Conservation (phyloP, 1,140 invertebrate genomes). For the Musca vetustissima region DNA sequence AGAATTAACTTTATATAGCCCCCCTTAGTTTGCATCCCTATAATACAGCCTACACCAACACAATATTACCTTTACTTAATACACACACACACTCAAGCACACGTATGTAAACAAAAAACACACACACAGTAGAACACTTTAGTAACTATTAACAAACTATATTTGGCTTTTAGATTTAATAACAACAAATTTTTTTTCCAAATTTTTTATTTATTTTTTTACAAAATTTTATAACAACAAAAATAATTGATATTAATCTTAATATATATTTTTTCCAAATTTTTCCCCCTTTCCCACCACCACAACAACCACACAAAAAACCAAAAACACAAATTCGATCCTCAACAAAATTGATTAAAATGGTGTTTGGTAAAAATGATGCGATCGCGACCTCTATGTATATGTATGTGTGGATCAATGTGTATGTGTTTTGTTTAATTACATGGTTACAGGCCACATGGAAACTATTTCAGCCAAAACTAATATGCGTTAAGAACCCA, state of each 20-base stretch:
- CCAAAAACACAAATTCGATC: neutral
- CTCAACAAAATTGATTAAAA: neutral
- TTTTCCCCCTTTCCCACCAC: neutral
- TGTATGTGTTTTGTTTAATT: neutral
- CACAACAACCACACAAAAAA: neutral
- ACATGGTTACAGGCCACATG: constrained; percentile 46
- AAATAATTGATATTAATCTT: constrained; percentile 5
- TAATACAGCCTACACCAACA: too few species aligned
- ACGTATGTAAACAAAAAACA: constrained; percentile 16
- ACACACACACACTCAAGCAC: neutral
- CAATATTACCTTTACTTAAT: too few species aligned
- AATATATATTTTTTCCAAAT: neutral
- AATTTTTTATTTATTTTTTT: constrained; percentile 4
- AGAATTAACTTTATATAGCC: too few species aligned
- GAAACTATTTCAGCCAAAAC: constrained; percentile 39
- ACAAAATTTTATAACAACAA: constrained; percentile 4
- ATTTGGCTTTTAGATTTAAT: constrained; percentile 18
- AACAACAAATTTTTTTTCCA: constrained; percentile 10
- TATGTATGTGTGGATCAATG: neutral
- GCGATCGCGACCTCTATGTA: too few species aligned
- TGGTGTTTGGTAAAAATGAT: too few species aligned
- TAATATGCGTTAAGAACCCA: too few species aligned
- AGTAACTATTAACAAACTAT: neutral
- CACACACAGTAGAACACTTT: neutral
- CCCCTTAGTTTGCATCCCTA: too few species aligned